Base-by-base conservation (phyloP, 2,888 invertebrate species). In the Geophilus truncorum region DNA sequence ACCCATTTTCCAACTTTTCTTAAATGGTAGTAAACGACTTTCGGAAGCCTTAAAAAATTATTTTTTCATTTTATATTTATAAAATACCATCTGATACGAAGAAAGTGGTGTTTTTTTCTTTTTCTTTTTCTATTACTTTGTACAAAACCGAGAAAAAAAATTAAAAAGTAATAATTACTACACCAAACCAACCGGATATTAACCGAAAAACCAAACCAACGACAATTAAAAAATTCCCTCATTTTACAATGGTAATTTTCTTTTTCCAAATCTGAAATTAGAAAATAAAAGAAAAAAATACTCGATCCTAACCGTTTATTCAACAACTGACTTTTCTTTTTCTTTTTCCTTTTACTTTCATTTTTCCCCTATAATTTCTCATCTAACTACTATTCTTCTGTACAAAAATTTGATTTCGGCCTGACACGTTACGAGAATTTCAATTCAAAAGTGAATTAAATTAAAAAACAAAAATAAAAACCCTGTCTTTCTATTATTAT, bases 351-450 rank as follows among this genome's bases (percentile, higher is more conserved):
- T 51, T 51, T 18, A 51, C 18, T 21, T 51, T 70, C 70, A 70
- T 28, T n/a, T n/a, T n/a, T 70, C 70, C 25, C 28, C 70, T 70
- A 70, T 25, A 70, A 70, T 28, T 28, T 70, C 28, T 70, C 28
- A 23, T 70, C 70, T 70, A 70, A 70, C 70, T 70, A 70, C 70
- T 23, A n/a, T 70, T 70, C 70, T 25, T 70, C 70, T 70, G 70
- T 70, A 70, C 70, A 70, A 70, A 70, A 70, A 70, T 70, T 70
- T 70, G 70, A 70, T 70, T 70, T 70, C 70, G 28, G 70, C 70
- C 25, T 70, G 70, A 70, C 70, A 70, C 70, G n/a, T 51, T 28
- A 70, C 28, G 70, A 70, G 70, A 70, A 70, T 25, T 51, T 25
- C 12, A 57, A 21, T 23, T 21, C 25, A n/a, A 15, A n/a, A 28